Conservation (phyloP, 2,113 vertebrate species). For the Urocynchramus pylzowi region DNA sequence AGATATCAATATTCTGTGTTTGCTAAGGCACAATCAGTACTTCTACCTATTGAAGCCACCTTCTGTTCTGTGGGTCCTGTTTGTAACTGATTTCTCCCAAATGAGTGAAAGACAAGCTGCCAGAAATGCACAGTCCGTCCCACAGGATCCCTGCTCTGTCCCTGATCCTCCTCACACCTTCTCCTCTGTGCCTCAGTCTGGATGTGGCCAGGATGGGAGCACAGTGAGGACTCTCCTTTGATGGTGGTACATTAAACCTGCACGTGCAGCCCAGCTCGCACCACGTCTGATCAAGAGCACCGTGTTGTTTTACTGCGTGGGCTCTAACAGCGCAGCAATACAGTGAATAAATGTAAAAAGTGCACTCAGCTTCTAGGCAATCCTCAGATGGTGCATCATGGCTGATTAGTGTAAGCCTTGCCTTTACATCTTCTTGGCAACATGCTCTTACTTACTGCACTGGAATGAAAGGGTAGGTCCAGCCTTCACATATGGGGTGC, state of each 20-base stretch:
- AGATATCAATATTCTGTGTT: background rate
- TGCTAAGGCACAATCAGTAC: background rate
- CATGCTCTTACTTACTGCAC: background rate
- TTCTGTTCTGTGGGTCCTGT: background rate
- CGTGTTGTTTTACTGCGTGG: background rate
- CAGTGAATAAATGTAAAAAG: background rate
- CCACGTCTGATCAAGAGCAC: background rate
- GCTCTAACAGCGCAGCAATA: background rate
- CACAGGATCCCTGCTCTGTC: background rate
- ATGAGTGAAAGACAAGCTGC: background rate
- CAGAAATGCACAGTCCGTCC: background rate
- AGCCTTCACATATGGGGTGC: conserved; percentile 53
- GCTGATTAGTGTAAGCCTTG: background rate
- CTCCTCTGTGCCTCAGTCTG: fast-evolving
- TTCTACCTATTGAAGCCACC: background rate
- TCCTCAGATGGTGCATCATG: background rate
- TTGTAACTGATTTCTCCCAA: background rate
- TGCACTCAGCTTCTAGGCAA: background rate
- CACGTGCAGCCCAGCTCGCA: background rate
- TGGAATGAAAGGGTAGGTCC: conserved; percentile 8
- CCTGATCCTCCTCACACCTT: fast-evolving
- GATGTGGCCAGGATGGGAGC: background rate
- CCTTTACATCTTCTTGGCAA: conserved; percentile 18
- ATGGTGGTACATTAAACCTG: background rate
- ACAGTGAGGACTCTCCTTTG: background rate